Evolutionary conservation across 2,888 invertebrate genomes (phyloP), one percentile per base, ranked within the genome.

Genomic region (Glyphotaelius pellucidus): DNA sequence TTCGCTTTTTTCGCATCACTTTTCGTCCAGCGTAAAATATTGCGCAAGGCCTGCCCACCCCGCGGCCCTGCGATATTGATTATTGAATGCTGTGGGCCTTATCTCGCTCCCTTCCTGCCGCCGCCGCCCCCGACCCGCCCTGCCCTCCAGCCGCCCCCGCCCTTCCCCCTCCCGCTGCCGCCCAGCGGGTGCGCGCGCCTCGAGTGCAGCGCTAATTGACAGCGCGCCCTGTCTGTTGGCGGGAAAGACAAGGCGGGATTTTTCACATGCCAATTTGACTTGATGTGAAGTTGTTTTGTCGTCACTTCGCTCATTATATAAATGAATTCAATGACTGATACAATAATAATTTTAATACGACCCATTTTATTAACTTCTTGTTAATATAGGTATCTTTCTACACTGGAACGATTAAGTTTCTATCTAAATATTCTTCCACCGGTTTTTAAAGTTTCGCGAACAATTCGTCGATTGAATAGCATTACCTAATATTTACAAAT

Each of bases 31-130:
- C 91, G 92, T 92, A 92, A 92, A 92, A 92, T 92, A 92, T 92
- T 92, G 92, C 92, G 92, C 92, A 93, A 92, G 92, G 88, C 92
- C 92, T 91, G 80, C 92, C 94, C 95, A 94, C 90, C 85, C 31
- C 94, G 95, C 94, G 94, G 94, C 95, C 94, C 94, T 94, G 89
- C 91, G 92, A 93, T 93, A 93, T 93, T 93, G 93, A 93, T 93
- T 93, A 93, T 93, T 92, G 93, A 92, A 91, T 91, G 91, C 88
- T 92, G 92, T 91, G 91, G 92, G 91, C 91, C 92, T 93, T 92
- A 92, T 92, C 92, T 92, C 91, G 67, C 67, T 67, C 67, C 67
- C 67, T 67, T 67, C 67, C 67, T n/a, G 67, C 25, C 67, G 25
- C n/a, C 67, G 67, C 67, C 47, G n/a, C 92, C 52, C 88, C 30